These are phyloP conservation scores for Geopemphigus sp. DNA, from an alignment of 1,140 invertebrate species.

Conservation along the genomic window DNA sequence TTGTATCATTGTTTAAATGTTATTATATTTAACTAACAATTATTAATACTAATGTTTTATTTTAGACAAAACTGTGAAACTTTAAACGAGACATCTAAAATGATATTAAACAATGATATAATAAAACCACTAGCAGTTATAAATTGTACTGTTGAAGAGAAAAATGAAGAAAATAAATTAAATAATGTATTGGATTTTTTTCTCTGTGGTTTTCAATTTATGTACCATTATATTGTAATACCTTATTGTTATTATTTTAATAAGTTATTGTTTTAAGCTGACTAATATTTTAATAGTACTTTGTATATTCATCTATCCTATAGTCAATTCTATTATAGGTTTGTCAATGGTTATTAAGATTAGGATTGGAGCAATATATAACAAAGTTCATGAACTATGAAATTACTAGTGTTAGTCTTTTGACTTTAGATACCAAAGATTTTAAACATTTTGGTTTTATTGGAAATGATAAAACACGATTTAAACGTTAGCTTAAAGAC, in stretches of 20 bases:
- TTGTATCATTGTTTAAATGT: no score
- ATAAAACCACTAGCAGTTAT: background rate
- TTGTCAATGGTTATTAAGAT: slow-evolving; percentile 79
- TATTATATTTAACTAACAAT: no score
- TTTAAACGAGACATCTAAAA: background rate
- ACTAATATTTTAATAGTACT: no score
- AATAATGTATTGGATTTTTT: background rate
- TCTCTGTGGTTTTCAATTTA: background rate
- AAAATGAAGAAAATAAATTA: background rate
- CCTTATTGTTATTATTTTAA: no score
- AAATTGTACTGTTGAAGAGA: background rate
- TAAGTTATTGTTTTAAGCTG: no score
- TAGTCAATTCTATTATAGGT: slow-evolving; percentile 61
- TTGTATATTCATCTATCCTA: background rate
- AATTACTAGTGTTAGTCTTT: slow-evolving; percentile 76
- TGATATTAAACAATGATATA: background rate
- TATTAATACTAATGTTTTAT: background rate
- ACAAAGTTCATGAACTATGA: slow-evolving; percentile 78
- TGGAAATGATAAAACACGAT: slow-evolving; percentile 74
- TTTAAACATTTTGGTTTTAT: slow-evolving; percentile 80
- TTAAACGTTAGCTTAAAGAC: slow-evolving; percentile 88
- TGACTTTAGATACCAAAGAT: slow-evolving; percentile 81
- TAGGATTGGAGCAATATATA: slow-evolving; percentile 80
- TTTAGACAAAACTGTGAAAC: background rate
- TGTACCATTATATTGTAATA: no score